Evolutionary conservation across 2,113 vertebrate genomes (phyloP).

Genomic region (human): DNA sequence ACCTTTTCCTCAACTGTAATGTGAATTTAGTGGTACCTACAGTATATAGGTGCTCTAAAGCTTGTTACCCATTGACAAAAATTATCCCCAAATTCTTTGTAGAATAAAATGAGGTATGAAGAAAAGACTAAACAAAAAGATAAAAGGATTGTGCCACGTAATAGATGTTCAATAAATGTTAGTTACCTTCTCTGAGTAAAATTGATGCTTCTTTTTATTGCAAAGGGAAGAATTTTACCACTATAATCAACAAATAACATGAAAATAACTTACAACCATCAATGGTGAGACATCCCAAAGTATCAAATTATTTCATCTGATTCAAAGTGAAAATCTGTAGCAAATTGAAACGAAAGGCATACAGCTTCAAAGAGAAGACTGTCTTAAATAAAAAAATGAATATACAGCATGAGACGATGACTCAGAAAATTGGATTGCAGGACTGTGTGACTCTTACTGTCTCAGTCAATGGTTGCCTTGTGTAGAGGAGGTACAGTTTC

Average conservation of each 20-base stretch:
- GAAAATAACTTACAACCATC: slow-evolving; percentile 21
- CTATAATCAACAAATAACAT: background rate
- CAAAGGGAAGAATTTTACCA: background rate
- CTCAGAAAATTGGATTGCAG: slow-evolving; percentile 2
- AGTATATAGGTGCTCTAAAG: background rate
- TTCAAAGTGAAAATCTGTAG: slow-evolving; percentile 51
- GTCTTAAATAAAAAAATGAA: background rate
- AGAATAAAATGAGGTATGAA: slow-evolving; percentile 11
- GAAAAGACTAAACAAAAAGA: background rate
- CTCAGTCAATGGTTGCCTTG: slow-evolving; percentile 36
- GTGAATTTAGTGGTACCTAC: background rate
- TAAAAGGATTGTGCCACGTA: background rate
- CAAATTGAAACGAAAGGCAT: slow-evolving; percentile 46
- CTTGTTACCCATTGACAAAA: background rate
- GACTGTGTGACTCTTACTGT: background rate
- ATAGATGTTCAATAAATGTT: background rate
- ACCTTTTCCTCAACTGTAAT: background rate
- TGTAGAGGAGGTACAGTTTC: background rate
- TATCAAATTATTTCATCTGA: slow-evolving; percentile 37
- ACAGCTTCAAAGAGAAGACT: slow-evolving; percentile 53
- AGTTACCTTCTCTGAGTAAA: background rate
- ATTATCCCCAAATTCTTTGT: background rate
- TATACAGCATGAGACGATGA: slow-evolving; percentile 1
- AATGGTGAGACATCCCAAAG: background rate
- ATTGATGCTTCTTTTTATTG: background rate